Base-by-base conservation (phyloP, 2,113 vertebrate genomes). In the Anser brachyrhynchus region DNA sequence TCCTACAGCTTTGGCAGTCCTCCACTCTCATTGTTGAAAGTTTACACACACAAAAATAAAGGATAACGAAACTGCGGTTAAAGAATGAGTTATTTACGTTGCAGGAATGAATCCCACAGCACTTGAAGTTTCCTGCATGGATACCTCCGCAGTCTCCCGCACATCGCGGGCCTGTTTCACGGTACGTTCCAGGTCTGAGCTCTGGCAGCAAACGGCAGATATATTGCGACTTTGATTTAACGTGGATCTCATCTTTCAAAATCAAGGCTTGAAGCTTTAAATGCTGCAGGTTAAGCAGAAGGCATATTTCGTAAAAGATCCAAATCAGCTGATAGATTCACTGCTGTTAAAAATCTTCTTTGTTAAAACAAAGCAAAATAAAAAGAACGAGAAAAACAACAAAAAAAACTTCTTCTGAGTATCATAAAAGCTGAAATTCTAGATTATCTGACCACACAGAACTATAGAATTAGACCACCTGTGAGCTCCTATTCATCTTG, bases 51-150 rank as follows among this genome's bases (percentile, higher is more conserved):
- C n/a, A 58, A 58, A 76, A 77, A 25, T 8, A 61, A 91, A 82
- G 72, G 67, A 80, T n/a, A 91, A 90, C 66, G 78, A 95, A 97
- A 73, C 54, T 85, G 69, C 55, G 89, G 84, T 89, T 93, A 59
- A 26, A 75, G 62, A 87, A 90, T n/a, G 31, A 95, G 61, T 87
- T 91, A 79, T 69, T 96, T 92, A 89, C 66, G 79, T 25, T 31
- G 75, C 82, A 92, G 77, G 86, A 89, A 0, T 79, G 71, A 93
- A 92, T 89, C 77, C 71, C 81, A 92, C 76, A 95, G 84, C 4
- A 14, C 78, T 95, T 85, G 51, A 83, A 85, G 93, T 89, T 95
- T 73, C 74, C 77, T 87, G 74, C 77, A 61, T 80, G 49, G 82
- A 58, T 66, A 93, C 76, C 78, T 71, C 78, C 21, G 62, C 52